A percentile compares a stretch with the other conserved stretches of the same genome.
phyloP scores from a whole-genome alignment of 2,113 vertebrate genomes.

The Casuarius casuarius region DNA sequence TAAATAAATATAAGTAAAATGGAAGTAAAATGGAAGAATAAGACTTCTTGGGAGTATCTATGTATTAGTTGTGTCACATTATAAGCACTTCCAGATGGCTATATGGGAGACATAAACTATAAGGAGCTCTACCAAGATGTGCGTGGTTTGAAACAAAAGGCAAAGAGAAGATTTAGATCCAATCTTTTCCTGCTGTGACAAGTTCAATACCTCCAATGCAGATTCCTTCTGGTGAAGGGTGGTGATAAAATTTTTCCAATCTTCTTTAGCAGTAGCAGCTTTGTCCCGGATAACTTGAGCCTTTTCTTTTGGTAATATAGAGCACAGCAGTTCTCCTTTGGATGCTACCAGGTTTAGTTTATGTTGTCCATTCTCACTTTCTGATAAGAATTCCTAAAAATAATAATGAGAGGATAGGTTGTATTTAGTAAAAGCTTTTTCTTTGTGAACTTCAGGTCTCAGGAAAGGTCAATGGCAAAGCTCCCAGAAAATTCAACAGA shows the following conservation, averaged over 20 bases:
- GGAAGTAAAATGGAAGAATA: not conserved
- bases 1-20: not conserved
- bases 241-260: slow-evolving; percentile 91
- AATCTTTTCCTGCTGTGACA: not conserved
- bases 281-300: slow-evolving; percentile 86
- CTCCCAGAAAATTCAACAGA: not conserved
- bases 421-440: not conserved
- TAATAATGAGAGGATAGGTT: not conserved
- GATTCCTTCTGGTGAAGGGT: slow-evolving; percentile 90
- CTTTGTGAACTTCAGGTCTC: not conserved
- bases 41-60: not conserved
- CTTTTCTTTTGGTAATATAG: slow-evolving; percentile 86
- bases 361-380: slow-evolving; percentile 92
- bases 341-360: slow-evolving; percentile 86
- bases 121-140: not conserved
- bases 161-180: not conserved
- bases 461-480: not conserved
- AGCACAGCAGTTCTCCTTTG: slow-evolving; percentile 89
- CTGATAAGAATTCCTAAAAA: slow-evolving; percentile 89
- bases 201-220: slow-evolving; percentile 84
- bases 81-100: not conserved
- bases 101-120: not conserved
- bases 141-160: not conserved
- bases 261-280: slow-evolving; percentile 83
- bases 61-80: not conserved